Base-by-base conservation (phyloP, 1,140 invertebrate genomes). In the Habropoda laboriosa region DNA sequence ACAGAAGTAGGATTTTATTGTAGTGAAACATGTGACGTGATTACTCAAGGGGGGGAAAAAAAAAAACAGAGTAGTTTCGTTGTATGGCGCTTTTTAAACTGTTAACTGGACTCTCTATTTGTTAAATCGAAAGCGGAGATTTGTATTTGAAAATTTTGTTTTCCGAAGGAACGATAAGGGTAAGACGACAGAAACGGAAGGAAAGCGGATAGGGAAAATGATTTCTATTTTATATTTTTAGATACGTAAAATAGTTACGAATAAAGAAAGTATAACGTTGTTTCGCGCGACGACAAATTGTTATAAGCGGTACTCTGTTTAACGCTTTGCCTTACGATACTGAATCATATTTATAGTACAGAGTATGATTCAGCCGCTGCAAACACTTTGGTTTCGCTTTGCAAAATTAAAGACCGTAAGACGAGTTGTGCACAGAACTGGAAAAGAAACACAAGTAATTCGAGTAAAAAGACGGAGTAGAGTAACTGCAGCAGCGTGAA, bases 11-110 rank as follows among this genome's bases (percentile, higher is more conserved):
- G 8, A 42, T 24, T 24, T 67, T 35, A n/a, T 49, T 5, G 12
- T 49, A 32, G 30, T 13, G 12, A 7, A 8, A 24, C 27, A 0
- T 3, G 45, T 27, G 45, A 35, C 21, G 47, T 21, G 18, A 18
- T 68, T n/a, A 51, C 4, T 38, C 47, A 45, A 30, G 64, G 30
- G 4, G 30, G n/a, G n/a, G n/a, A n/a, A n/a, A n/a, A n/a, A n/a
- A n/a, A n/a, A n/a, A 51, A 13, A 51, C 64, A 24, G 45, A 24
- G 30, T 35, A 47, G 45, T 67, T 67, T 67, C 21, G 35, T 66
- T n/a, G 21, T 61, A n/a, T 8, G 32, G 18, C 3, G 13, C 32
- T 24, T 16, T 64, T 24, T 66, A 67, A 67, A 8, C 64, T 67
- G 64, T 67, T 67, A 51, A 67, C 64, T 21, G 64, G 47, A 12